Base-by-base conservation (phyloP, 2,113 vertebrate genomes). In the Trochalopteron elliotii region DNA sequence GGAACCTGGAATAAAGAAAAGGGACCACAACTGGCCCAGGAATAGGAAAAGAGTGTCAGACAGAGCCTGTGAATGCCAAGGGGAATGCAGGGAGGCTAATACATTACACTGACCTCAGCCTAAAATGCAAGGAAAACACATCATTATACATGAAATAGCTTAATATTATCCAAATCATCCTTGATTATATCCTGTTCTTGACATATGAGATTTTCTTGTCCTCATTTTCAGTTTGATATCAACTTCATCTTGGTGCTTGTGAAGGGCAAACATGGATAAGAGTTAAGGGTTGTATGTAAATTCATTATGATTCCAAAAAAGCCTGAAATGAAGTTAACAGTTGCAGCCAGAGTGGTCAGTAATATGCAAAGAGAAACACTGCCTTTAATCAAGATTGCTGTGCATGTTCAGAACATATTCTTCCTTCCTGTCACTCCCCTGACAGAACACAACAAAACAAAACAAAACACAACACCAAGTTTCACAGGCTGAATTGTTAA, bases 391-490 rank as follows among this genome's bases (percentile, higher is more conserved):
- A 65, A 56, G 37, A 61, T 20, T 81, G n/a, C 56, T 81, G 30
- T n/a, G 59, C n/a, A 49, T 31, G 65, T 75, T 63, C 64, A 90
- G 85, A 93, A 93, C 78, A 70, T 15, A 35, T 44, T 91, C 84
- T 89, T 89, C 81, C 76, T 56, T 83, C 50, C 65, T 84, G 78
- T 33, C 81, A 53, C 47, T 87, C 74, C 72, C 40, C 55, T 70
- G 77, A 89, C 37, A 84, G 64, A 95, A 77, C 37, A 84, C 59
- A 95, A 77, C 68, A 80, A 91, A 94, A 84, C 68, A 80, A 91
- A 94, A 47, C 68, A 80, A 91, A 94, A 84, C 68, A 80, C 87
- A 94, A 47, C 12, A 23, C 15, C 35, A 52, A 56, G 12, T 65
- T 87, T 87, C 78, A 64, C 35, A 81, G 72, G 44, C 64, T 65